Conservation (phyloP, 2,888 invertebrate species). For the Andrena fulva region DNA sequence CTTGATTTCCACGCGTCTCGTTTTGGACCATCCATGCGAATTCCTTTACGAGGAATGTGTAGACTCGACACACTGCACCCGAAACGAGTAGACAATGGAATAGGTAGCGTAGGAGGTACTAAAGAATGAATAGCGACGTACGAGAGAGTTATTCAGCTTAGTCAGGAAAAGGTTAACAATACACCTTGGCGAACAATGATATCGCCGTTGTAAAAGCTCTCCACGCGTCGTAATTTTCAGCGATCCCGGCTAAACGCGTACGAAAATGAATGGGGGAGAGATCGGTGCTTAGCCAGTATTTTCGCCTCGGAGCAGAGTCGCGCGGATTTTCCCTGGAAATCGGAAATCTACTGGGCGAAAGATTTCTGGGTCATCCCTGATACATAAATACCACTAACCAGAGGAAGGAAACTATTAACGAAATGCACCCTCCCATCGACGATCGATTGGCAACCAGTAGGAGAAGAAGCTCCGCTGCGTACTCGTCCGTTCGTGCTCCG, state of each 20-base stretch:
- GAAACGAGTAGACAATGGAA: background rate
- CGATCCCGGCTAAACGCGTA: constrained; percentile 2
- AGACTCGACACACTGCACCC: background rate
- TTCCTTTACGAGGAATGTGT: background rate
- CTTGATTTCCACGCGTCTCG: background rate
- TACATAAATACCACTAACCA: constrained; percentile 34
- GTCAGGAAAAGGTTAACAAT: constrained; percentile 21
- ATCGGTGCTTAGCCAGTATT: background rate
- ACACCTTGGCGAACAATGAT: background rate
- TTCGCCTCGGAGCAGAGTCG: background rate
- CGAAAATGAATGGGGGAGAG: background rate
- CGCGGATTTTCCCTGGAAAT: background rate
- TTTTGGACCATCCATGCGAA: background rate
- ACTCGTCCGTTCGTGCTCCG: constrained; percentile 17
- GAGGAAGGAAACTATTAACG: constrained; percentile 62
- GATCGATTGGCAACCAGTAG: constrained; percentile 40
- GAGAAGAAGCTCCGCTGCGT: constrained; percentile 14
- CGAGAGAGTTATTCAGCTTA: background rate
- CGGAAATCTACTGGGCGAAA: constrained; percentile 7
- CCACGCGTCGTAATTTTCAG: constrained; percentile 5
- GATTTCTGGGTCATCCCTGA: constrained; percentile 44
- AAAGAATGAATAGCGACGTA: background rate
- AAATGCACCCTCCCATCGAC: constrained; percentile 59
- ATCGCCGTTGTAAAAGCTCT: constrained; percentile 18
- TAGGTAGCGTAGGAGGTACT: background rate